phyloP scores from a whole-genome alignment of 2,888 invertebrate genomes.

The Chalcosyrphus nemorum region DNA sequence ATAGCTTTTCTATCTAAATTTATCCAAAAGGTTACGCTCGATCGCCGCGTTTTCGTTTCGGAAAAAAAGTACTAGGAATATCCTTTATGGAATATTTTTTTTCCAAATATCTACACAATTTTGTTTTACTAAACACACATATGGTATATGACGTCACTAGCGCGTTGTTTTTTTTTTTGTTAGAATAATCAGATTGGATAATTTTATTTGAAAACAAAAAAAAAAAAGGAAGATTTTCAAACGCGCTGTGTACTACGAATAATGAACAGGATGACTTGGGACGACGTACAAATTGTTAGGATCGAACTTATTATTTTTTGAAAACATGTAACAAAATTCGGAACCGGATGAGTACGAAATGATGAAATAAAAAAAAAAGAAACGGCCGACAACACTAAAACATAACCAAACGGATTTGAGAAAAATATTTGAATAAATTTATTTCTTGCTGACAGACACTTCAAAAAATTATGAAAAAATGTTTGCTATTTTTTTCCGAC shows the following conservation, averaged over 20 bases:
- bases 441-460: conserved; percentile 18
- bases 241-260: not conserved
- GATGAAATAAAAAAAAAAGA: conserved; percentile 1
- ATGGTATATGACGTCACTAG: conserved; percentile 45
- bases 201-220: not conserved
- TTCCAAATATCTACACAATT: conserved; percentile 8
- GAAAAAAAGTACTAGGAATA: not conserved
- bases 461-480: not conserved
- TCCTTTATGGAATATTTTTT: not conserved
- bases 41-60: not conserved
- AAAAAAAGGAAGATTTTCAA: no score
- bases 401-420: conserved; percentile 32
- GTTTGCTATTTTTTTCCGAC: not conserved
- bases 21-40: conserved; percentile 1
- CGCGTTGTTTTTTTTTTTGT: not conserved
- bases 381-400: conserved; percentile 22
- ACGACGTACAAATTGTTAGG: not conserved
- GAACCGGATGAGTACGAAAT: conserved; percentile 13
- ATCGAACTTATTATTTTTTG: not conserved
- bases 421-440: conserved; percentile 14
- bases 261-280: not conserved
- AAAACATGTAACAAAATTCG: conserved; percentile 8
- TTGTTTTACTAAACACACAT: conserved; percentile 17
- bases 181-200: not conserved
- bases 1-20: conserved; percentile 47